Base-by-base conservation (phyloP, 2,113 vertebrate species). In the Microcebus griseorufus region DNA sequence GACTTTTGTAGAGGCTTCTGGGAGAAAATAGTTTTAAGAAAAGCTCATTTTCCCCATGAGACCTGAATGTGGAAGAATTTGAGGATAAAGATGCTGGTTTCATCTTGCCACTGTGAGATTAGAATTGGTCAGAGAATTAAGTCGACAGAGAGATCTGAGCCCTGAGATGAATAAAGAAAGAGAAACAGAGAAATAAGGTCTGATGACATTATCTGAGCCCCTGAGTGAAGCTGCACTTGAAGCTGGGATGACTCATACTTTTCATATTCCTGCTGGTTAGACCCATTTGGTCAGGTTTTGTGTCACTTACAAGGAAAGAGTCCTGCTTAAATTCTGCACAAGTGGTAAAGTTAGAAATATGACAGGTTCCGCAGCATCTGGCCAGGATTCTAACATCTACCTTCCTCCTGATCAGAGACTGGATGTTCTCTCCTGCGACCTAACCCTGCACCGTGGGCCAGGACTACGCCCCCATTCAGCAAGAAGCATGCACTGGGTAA, bases 401-500 rank as follows among this genome's bases (percentile, higher is more conserved):
- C 25, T 2, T 34, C 25, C 5, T 48, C 65, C 23, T 67, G 51
- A 17, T 51, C 10, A 14, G 9, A 79, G 64, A 5, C 12, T 14
- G 3, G 20, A 11, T 37, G 2, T 27, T 82, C 48, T 65, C 27
- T 27, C 8, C 37, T 9, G 1, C 0, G 65, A 60, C 60, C 18
- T 18, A 12, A 45, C 60, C 20, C 2, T 34, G 48, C n/a, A 23
- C 39, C 12, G 37, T 4, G n/a, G 65, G 37, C 39, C 29, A 53
- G 45, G 16, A n/a, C 4, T 29, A 9, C 2, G 4, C 9, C 48
- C 48, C 48, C 0, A 0, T 4, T 39, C 9, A 48, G 80, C 62
- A 60, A 1, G 10, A 32, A 48, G 72, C 9, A 29, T 6, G 2
- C 5, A 16, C 48, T 58, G 27, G 5, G 32, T 60, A 62, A 48